Conservation (phyloP, 1,140 invertebrate genomes). For the Diorhabda carinulata region DNA sequence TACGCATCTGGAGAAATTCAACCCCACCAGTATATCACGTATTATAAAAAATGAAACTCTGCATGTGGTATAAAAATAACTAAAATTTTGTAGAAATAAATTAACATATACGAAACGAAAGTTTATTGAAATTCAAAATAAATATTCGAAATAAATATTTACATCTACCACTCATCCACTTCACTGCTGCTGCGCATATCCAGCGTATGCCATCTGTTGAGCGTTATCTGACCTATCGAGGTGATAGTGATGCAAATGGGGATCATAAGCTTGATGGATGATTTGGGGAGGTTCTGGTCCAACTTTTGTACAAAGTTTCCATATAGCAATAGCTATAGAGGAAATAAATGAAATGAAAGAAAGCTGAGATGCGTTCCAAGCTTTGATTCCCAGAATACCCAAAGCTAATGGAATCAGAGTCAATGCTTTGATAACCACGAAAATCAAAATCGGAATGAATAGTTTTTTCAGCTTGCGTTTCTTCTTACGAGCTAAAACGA, state of each 20-base stretch:
- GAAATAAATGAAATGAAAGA: slow-evolving; percentile 84
- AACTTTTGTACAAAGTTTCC: slow-evolving; percentile 82
- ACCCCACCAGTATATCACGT: too few relatives aligned
- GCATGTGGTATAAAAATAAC: too few relatives aligned
- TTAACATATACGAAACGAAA: too few relatives aligned
- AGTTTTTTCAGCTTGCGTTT: slow-evolving; percentile 76
- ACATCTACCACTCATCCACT: not conserved
- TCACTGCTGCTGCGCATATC: slow-evolving; percentile 50
- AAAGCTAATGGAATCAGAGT: slow-evolving; percentile 77
- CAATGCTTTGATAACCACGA: slow-evolving; percentile 77
- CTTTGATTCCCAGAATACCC: slow-evolving; percentile 76
- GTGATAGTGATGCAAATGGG: slow-evolving; percentile 57
- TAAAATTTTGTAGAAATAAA: too few relatives aligned
- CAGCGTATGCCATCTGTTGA: slow-evolving; percentile 68
- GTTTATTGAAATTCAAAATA: too few relatives aligned
- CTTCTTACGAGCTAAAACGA: slow-evolving; percentile 57
- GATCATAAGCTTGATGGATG: slow-evolving; percentile 25
- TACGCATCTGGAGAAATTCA: too few relatives aligned
- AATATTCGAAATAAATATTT: too few relatives aligned
- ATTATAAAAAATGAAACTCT: too few relatives aligned
- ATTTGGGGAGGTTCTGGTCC: slow-evolving; percentile 66
- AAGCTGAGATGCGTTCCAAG: slow-evolving; percentile 79
- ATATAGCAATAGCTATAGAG: slow-evolving; percentile 75
- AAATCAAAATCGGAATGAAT: slow-evolving; percentile 75
- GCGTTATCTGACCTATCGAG: slow-evolving; percentile 50